Evolutionary conservation across 2,888 invertebrate genomes (phyloP), one percentile per base, ranked within the genome.

Genomic region (Aethes cnicana): DNA sequence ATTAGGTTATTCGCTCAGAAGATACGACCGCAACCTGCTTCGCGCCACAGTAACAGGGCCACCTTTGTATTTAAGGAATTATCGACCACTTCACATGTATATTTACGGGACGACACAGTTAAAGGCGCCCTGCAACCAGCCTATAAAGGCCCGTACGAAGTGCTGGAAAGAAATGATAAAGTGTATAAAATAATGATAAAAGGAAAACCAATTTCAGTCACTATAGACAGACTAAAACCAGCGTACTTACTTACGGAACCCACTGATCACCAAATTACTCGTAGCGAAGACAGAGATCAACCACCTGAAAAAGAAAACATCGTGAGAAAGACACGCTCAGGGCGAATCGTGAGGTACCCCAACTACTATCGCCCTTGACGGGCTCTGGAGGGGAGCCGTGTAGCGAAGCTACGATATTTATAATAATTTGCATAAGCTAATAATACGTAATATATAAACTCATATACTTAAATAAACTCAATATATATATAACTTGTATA

Each of bases 201-300:
- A n/a, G 41, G 56, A 6, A 36, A 55, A 46, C 30, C 21, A 0
- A 44, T 53, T 0, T 48, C 35, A 3, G 58, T 63, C 1, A 42
- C 57, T 0, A 54, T 66, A 6, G 62, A 68, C 41, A 36, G 63
- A 0, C 8, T 65, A 1, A 64, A 64, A 26, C 62, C 64, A 4
- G 64, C 63, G 2, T 59, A 46, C 16, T 18, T 54, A 53, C 30
- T 58, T n/a, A n/a, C n/a, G n/a, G n/a, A n/a, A 20, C 23, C 17
- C 3, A 12, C 6, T 14, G 25, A 23, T n/a, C 1, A 12, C 7
- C 14, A 3, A 14, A 37, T 11, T 12, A 8, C 30, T 9, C 12
- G 14, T 6, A 8, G 5, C 14, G 1, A 5, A 6, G 14, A 4
- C 14, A 2, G 6, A 3, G 30, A 4, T 2, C 6, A 5, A 11